phyloP scores from a whole-genome alignment of 2,888 invertebrate genomes.

The Erebia palarica region DNA sequence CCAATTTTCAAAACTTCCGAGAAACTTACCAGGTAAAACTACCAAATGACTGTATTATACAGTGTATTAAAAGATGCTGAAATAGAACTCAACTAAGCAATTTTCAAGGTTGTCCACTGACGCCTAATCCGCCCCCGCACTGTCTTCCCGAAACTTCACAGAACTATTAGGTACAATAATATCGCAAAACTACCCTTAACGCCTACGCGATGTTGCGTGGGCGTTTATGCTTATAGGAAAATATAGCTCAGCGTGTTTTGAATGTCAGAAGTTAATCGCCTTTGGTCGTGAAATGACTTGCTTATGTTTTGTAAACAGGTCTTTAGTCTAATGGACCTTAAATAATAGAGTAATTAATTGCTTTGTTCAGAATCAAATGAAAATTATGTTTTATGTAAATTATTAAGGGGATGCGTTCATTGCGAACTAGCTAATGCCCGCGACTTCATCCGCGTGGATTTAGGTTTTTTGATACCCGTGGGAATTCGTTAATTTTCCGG shows the following conservation, averaged over 20 bases:
- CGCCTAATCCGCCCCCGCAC: constrained; percentile 40
- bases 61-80: not conserved
- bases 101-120: constrained; percentile 35
- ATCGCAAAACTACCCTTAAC: constrained; percentile 35
- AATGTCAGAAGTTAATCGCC: constrained; percentile 29
- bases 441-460: no score
- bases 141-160: constrained; percentile 32
- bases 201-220: constrained; percentile 38
- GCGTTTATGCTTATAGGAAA: constrained; percentile 21
- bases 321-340: constrained; percentile 17
- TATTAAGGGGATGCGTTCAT: not conserved
- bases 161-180: constrained; percentile 25
- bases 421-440: no score
- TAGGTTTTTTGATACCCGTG: no score
- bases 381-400: not conserved
- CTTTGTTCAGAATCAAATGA: not conserved
- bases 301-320: constrained; percentile 21
- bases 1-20: no score
- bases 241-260: constrained; percentile 21
- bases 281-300: constrained; percentile 18
- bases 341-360: constrained; percentile 9
- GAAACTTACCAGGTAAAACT: no score
- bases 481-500: no score
- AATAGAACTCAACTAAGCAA: not conserved
- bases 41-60: no score